Percentiles rank a stretch among this genome's conserved stretches.
Conservation (phyloP, 2,888 invertebrate genomes). For the Netelia virgata region DNA sequence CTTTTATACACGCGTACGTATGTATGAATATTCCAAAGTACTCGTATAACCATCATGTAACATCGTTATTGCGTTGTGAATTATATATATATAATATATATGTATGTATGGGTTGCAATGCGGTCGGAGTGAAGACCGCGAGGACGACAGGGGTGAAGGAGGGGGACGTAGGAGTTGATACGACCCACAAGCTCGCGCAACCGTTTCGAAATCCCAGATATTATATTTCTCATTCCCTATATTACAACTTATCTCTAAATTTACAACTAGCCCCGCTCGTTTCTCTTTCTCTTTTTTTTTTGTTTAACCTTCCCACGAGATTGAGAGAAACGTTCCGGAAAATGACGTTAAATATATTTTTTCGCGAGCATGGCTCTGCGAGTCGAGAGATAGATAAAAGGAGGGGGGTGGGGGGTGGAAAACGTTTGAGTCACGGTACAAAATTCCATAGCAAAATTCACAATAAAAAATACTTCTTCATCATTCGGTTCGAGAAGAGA, state of each 20-base stretch:
- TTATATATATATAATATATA: slow-evolving; percentile 9
- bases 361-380: not conserved
- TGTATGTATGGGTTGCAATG: not conserved
- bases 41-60: slow-evolving; percentile 4
- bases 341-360: slow-evolving; percentile 34
- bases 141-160: too few species aligned
- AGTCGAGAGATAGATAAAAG: too few species aligned
- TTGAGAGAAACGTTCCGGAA: not conserved
- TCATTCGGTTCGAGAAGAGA: not conserved
- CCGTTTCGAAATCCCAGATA: slow-evolving; percentile 49
- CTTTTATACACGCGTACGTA: not conserved
- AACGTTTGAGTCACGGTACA: too few species aligned
- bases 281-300: not conserved
- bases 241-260: slow-evolving; percentile 46
- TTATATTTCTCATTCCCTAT: slow-evolving; percentile 46
- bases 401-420: too few species aligned
- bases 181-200: slow-evolving; percentile 23
- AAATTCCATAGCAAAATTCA: too few species aligned
- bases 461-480: not conserved
- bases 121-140: too few species aligned
- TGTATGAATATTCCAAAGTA: slow-evolving; percentile 4
- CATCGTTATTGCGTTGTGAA: slow-evolving; percentile 37
- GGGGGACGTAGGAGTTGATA: too few species aligned
- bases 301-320: slow-evolving; percentile 9
- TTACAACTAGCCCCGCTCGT: slow-evolving; percentile 7